A percentile compares a stretch with the other conserved stretches of the same genome.
Evolutionary conservation across 2,113 vertebrate species (phyloP).

Genomic region (Bubo blakistoni): DNA sequence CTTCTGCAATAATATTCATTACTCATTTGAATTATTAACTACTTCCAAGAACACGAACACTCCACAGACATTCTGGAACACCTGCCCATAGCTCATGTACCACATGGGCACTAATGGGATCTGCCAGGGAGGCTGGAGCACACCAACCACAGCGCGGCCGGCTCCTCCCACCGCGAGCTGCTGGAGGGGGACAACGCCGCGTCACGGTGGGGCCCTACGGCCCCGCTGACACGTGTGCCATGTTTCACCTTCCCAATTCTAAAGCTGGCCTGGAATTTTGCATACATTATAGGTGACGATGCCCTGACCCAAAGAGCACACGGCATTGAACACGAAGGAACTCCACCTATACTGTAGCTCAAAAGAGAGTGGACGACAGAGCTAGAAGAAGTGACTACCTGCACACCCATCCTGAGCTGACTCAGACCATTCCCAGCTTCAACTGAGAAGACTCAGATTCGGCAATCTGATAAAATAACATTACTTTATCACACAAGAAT

Average conservation of each 20-base stretch:
- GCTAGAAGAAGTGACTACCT: neutral
- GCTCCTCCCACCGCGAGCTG: neutral
- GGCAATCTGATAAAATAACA: neutral
- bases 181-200: neutral
- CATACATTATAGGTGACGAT: neutral
- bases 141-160: too few relatives aligned
- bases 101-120: neutral
- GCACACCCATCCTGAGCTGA: neutral
- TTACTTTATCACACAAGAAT: neutral
- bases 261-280: neutral
- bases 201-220: accelerated
- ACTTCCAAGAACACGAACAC: neutral
- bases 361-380: neutral
- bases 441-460: neutral
- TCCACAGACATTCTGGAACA: neutral
- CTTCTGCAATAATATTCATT: neutral
- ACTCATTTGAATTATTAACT: neutral
- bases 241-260: neutral
- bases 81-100: neutral
- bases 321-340: accelerated
- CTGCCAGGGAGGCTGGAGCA: neutral
- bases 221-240: neutral
- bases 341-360: accelerated
- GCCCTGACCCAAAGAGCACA: neutral
- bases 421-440: neutral